Percentiles rank a stretch among this genome's conserved stretches.
These are phyloP conservation scores for Syngnathus acus DNA, from an alignment of 2,797 vertebrate species.

Conservation along the genomic window DNA sequence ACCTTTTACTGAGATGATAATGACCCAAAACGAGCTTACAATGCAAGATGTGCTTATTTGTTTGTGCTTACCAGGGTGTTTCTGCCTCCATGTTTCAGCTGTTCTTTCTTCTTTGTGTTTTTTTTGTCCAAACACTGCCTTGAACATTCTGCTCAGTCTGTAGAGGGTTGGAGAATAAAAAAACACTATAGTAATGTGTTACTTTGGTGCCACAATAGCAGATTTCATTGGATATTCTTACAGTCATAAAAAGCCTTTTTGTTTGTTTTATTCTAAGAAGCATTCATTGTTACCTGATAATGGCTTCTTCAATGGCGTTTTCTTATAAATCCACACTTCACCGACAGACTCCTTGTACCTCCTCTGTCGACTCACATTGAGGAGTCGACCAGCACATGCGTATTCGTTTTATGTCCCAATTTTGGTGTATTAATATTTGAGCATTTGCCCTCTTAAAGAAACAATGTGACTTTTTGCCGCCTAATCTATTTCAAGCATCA, in stretches of 20 bases:
- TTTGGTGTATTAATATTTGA: slow-evolving; percentile 7
- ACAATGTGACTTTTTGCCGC: background rate
- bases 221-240: slow-evolving; percentile 4
- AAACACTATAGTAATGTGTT: slow-evolving; percentile 8
- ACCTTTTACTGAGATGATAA: background rate
- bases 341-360: slow-evolving; percentile 11
- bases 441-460: background rate
- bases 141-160: slow-evolving; percentile 44
- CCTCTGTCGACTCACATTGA: slow-evolving; percentile 24
- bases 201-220: background rate
- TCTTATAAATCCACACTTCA: slow-evolving; percentile 30
- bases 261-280: background rate
- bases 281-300: slow-evolving; percentile 34
- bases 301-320: slow-evolving; percentile 15
- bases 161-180: slow-evolving; percentile 9
- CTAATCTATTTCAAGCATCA: background rate
- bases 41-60: too few relatives aligned
- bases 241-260: too few relatives aligned
- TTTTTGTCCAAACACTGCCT: slow-evolving; percentile 62
- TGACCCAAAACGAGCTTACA: background rate
- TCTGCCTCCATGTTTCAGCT: slow-evolving; percentile 40
- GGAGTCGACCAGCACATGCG: slow-evolving; percentile 24
- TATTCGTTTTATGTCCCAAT: slow-evolving; percentile 9
- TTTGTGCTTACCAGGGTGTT: slow-evolving; percentile 42
- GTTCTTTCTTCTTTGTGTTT: slow-evolving; percentile 41